Evolutionary conservation across 2,888 invertebrate genomes (phyloP), one percentile per base, ranked within the genome.

Genomic region (Nebria salina): DNA sequence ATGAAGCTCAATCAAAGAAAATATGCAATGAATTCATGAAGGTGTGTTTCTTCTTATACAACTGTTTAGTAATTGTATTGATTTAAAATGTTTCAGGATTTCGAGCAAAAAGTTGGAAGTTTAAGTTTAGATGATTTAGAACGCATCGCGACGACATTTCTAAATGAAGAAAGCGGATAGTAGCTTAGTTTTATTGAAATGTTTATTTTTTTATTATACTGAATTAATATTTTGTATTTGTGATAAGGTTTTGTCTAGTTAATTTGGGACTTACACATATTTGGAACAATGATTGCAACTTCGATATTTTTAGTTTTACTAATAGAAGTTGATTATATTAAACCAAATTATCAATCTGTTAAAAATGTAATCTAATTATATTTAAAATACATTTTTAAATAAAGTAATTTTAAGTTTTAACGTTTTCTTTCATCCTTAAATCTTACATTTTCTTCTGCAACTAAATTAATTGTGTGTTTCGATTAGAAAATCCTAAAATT

Each of bases 1-100:
- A 91, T 26, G 94, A 95, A 80, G 88, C 90, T 8, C 93, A 95
- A 84, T 92, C 94, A 0, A 91, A 92, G 81, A 89, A 89, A 83
- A 91, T 93, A 84, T 90, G 92, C 26, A 91, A 91, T 76, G 91
- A 91, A 84, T 89, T 93, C 82, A 88, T 93, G 85, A 91, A 90
- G 85, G 89, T 91, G 4, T 6, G 54, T 54, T 54, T 4, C 0
- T 13, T 54, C 4, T 54, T 54, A 8, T 54, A 20, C 20, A 66
- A 20, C n/a, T 34, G 34, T 4, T 34, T 34, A 5, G 34, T 4
- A 34, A 34, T 34, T 42, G 41, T 42, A 73, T 34, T 41, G 4
- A 9, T 6, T 54, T 7, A 54, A 11, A 11, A 11, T 13, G 4
- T 54, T 54, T 25, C 65, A 83, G 82, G 87, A 89, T 82, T 89